These are phyloP conservation scores for Galaxias olidus DNA, from an alignment of 2,797 vertebrate genomes.

Conservation along the genomic window DNA sequence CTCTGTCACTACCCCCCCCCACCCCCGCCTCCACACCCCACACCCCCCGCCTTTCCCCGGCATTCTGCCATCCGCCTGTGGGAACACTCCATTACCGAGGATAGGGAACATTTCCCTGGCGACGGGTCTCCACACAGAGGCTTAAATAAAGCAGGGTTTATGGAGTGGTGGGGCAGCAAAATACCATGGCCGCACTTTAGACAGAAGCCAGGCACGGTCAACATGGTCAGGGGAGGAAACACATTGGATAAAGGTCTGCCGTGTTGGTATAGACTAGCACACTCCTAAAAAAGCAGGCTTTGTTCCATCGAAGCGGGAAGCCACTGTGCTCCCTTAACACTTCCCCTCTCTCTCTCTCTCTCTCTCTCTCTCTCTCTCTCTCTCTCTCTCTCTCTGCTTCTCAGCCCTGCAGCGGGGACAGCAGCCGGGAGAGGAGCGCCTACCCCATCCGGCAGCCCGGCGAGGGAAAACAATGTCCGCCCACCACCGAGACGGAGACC, in stretches of 20 bases:
- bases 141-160: slow-evolving; percentile 23
- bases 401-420: slow-evolving; percentile 86
- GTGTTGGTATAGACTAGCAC: too few relatives aligned
- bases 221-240: too few relatives aligned
- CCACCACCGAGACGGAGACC: slow-evolving; percentile 75
- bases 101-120: slow-evolving; percentile 31
- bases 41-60: slow-evolving; percentile 26
- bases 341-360: too few relatives aligned
- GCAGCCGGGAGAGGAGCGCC: slow-evolving; percentile 79
- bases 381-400: slow-evolving; percentile 12
- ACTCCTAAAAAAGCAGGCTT: too few relatives aligned
- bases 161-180: not conserved
- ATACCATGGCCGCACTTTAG: not conserved
- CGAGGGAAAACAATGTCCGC: slow-evolving; percentile 82
- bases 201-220: slow-evolving; percentile 6
- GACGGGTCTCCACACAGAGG: slow-evolving; percentile 18
- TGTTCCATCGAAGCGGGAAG: too few relatives aligned
- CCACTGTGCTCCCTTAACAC: too few relatives aligned
- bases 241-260: too few relatives aligned
- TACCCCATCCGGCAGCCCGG: slow-evolving; percentile 81
- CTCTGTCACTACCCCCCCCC: slow-evolving; percentile 13
- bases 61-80: slow-evolving; percentile 28
- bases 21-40: too few relatives aligned
- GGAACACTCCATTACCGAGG: slow-evolving; percentile 40
- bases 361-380: not conserved